Percentiles rank a stretch among this genome's conserved stretches.
phyloP scores from a whole-genome alignment of 2,113 vertebrate species.

The Peromyscus californicus region DNA sequence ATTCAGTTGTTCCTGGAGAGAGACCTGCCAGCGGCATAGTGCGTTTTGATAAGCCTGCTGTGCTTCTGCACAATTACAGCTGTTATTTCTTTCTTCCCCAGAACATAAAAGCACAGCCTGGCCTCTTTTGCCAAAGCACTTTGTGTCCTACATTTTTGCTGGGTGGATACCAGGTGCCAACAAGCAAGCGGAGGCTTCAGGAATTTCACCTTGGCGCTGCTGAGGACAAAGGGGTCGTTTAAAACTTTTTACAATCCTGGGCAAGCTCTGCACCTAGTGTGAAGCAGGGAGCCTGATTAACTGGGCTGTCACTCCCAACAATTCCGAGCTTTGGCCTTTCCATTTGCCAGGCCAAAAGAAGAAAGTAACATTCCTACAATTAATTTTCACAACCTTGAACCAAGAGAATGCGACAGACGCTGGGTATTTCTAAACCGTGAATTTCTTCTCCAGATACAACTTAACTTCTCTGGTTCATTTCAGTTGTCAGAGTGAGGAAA shows the following conservation, averaged over 20 bases:
- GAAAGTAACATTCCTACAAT: constrained; percentile 64
- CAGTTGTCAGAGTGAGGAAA: constrained; percentile 56
- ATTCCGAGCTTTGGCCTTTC: constrained; percentile 75
- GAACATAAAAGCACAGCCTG: constrained; percentile 50
- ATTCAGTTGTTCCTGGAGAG: constrained; percentile 1
- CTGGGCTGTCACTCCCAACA: constrained; percentile 74
- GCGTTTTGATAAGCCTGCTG: constrained; percentile 1
- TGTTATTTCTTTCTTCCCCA: constrained; percentile 41
- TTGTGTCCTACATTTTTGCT: constrained; percentile 45
- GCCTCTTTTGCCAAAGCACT: constrained; percentile 48
- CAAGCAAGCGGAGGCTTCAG: constrained; percentile 62
- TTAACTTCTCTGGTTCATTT: constrained; percentile 50
- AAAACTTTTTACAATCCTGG: constrained; percentile 29
- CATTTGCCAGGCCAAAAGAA: constrained; percentile 73
- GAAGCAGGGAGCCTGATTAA: constrained; percentile 76
- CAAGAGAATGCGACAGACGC: constrained; percentile 59
- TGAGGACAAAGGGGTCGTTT: constrained; percentile 75
- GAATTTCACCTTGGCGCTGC: constrained; percentile 52
- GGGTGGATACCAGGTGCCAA: constrained; percentile 71
- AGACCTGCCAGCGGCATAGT: not conserved
- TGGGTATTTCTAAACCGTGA: not conserved
- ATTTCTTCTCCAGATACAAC: constrained; percentile 18
- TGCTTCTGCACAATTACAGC: constrained; percentile 22
- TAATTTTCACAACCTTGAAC: constrained; percentile 64
- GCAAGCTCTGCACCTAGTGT: constrained; percentile 45